Evolutionary conservation across 92 coral and sea anemone genomes (phyloP), one percentile per base, ranked within the genome.

Genomic region (Pocillopora grandis): DNA sequence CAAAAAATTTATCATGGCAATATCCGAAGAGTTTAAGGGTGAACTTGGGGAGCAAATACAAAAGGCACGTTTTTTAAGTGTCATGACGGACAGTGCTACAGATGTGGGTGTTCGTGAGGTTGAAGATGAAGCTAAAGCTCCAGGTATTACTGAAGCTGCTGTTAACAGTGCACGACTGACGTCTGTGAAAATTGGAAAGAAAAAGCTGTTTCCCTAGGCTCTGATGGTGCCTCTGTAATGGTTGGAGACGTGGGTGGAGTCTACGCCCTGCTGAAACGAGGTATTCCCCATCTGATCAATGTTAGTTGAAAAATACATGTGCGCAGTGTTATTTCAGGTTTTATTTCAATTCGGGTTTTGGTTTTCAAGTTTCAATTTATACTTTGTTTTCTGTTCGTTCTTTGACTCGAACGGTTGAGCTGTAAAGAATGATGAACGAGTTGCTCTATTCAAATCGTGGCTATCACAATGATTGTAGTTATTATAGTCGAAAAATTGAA

Each of bases 161-260:
- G 23, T 68, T 27, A 75, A 86, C 58, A 52, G 72, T 86, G 84
- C 79, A 78, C 79, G 89, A 79, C 60, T 31, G 80, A 78, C 69
- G 84, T 77, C 73, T 23, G 23, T 23, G 23, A 23, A 23, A 23
- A 23, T 23, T 23, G 23, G 23, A 23, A 23, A 23, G 23, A 77
- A 75, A 86, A 78, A 81, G 68, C 42, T 75, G 84, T 78, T 48
- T 66, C 80, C 78, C 79, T 86, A 68, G 89, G 89, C 81, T 58
- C 89, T 77, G 85, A 86, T 79, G 85, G 89, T 62, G 89, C 89
- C 62, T 62, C 76, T 79, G 89, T 86, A 23, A 79, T 86, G 89
- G 73, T 86, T 72, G 89, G 85, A 79, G 76, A 80, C 12, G 56
- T 65, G 23, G 77, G 57, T 1, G 80, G 89, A 58, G 89, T 86